A percentile compares a stretch with the other conserved stretches of the same genome.
Evolutionary conservation across 2,888 invertebrate genomes (phyloP).

Genomic region (Acanthopleura granulata): DNA sequence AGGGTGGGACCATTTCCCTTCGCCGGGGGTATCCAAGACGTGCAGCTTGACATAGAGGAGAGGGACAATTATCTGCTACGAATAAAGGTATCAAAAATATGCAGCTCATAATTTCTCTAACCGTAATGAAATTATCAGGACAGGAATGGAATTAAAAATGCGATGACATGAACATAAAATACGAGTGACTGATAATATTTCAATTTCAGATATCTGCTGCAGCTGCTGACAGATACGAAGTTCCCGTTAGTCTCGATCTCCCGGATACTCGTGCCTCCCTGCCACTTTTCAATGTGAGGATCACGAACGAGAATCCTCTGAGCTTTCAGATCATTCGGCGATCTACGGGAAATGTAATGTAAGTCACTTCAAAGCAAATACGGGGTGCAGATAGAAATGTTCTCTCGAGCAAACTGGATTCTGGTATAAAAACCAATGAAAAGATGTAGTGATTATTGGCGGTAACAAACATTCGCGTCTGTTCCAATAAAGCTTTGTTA

Average conservation of each 20-base stretch:
- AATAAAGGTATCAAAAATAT: conserved; percentile 38
- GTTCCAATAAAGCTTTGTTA: no score
- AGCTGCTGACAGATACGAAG: conserved; percentile 33
- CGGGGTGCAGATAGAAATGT: no score
- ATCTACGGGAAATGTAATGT: conserved; percentile 31
- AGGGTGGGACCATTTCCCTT: conserved; percentile 37
- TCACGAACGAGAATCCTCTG: conserved; percentile 31
- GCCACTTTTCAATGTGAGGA: conserved; percentile 18
- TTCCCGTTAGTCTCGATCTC: conserved; percentile 28
- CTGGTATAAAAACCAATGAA: no score
- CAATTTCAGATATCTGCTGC: conserved; percentile 32
- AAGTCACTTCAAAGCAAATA: not conserved
- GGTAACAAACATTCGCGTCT: no score
- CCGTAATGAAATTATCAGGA: not conserved
- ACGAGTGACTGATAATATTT: not conserved
- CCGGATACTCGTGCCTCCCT: conserved; percentile 1
- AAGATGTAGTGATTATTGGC: no score
- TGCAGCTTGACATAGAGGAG: conserved; percentile 42
- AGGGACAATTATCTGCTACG: conserved; percentile 37
- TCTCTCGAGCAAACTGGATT: no score
- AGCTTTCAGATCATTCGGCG: conserved; percentile 42
- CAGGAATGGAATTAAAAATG: no score
- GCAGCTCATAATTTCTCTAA: not conserved
- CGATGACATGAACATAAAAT: not conserved
- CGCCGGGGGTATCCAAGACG: conserved; percentile 31